Base-by-base conservation (phyloP, 1,140 invertebrate species). In the Acromyrmex heyeri region DNA sequence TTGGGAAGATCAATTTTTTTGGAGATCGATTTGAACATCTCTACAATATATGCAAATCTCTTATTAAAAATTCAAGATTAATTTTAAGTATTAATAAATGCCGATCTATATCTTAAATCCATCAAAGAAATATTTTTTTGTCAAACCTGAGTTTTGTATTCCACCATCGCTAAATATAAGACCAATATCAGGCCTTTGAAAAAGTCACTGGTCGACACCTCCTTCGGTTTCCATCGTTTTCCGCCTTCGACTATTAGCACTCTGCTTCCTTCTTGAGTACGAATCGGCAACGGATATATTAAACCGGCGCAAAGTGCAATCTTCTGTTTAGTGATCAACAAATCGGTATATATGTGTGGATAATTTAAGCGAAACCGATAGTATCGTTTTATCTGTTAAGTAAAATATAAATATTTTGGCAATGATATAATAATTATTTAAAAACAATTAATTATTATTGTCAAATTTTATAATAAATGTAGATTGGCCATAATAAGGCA, bases 191-290 rank as follows among this genome's bases (percentile, higher is more conserved):
- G 92, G 21, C 95, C 95, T 88, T 96, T 95, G 53, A 97, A 96
- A 27, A 97, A 93, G 76, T 97, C 95, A 14, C 95, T 93, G 16
- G 97, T 57, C 0, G 92, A 91, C 2, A 96, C 93, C 89, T 96
- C 90, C 65, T 96, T 97, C 0, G 97, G 95, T 86, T 97, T 97
- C 97, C 97, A 97, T 91, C 95, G 96, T 83, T 94, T 95, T 86
- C 97, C 97, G 67, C 92, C 92, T 87, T 97, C 95, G 0, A 97
- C 48, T 2, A 96, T 87, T 57, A 97, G 86, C 3, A 97, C 90
- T 90, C 97, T 94, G 24, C 94, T 92, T 21, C 97, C 96, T 14
- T 96, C 92, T 61, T 95, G 91, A 69, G 94, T 95, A 79, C 97
- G 95, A 21, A 93, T 91, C 14, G 97, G 97, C 48, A 97, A 87